Evolutionary conservation across 2,113 vertebrate species (phyloP).

Genomic region (Perognathus longimembris): DNA sequence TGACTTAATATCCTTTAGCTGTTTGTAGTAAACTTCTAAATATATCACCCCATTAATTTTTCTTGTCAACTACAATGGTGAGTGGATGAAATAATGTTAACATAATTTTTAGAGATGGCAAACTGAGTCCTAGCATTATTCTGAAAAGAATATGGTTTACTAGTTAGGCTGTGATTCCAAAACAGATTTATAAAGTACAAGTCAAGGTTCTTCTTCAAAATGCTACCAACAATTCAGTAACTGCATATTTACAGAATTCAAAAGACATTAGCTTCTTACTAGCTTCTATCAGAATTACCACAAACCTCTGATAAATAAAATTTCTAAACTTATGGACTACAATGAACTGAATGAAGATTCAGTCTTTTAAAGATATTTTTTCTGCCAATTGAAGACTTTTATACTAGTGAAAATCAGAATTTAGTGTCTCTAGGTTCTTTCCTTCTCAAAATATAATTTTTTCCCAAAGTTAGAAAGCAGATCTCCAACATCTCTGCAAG

Average conservation of each 20-base stretch:
- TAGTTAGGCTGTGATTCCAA: not conserved
- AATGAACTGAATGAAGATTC: not conserved
- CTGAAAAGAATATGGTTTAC: not conserved
- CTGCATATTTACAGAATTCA: not conserved
- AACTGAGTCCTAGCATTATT: not conserved
- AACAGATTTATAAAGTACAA: not conserved
- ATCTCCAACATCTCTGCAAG: no score
- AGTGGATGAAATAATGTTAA: not conserved
- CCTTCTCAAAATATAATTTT: no score
- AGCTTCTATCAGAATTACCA: not conserved
- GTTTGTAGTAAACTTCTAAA: slow-evolving; percentile 22
- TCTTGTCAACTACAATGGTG: not conserved
- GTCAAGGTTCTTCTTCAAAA: not conserved
- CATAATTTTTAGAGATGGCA: slow-evolving; percentile 18
- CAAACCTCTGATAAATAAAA: not conserved
- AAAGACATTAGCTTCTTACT: not conserved
- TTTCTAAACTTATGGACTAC: not conserved
- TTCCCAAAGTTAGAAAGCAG: no score
- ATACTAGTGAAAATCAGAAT: no score
- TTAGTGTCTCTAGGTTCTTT: no score
- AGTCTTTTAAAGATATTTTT: not conserved
- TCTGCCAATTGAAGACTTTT: not conserved
- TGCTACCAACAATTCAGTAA: not conserved
- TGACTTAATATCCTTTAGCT: not conserved
- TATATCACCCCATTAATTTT: not conserved